Evolutionary conservation across 2,797 vertebrate genomes (phyloP).

Genomic region (Chrysolophus pictus): DNA sequence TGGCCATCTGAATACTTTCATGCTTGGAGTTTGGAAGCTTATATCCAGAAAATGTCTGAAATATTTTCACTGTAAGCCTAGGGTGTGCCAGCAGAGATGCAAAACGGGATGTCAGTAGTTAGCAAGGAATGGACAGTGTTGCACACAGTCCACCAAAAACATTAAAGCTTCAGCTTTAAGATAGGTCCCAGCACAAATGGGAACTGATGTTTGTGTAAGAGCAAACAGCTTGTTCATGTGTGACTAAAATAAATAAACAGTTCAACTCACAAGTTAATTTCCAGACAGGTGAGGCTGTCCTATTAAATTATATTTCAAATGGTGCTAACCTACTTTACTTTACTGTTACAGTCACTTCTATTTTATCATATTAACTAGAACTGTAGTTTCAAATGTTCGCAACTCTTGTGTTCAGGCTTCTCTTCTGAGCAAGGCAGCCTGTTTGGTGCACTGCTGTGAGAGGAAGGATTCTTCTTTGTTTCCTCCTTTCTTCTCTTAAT

Average conservation of each 20-base stretch:
- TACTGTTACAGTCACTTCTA: neutral
- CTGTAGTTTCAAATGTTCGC: neutral
- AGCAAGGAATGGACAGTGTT: neutral
- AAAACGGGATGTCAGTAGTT: neutral
- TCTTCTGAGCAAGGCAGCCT: neutral
- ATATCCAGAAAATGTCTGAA: neutral
- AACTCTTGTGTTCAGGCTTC: neutral
- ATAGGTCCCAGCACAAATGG: neutral
- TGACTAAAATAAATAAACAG: neutral
- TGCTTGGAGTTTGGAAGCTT: neutral
- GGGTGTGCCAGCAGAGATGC: neutral
- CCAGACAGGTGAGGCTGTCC: neutral
- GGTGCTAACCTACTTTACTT: neutral
- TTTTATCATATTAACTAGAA: neutral
- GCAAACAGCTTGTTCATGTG: neutral
- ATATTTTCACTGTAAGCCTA: neutral
- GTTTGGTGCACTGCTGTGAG: neutral
- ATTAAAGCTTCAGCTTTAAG: neutral
- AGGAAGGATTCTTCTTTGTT: neutral
- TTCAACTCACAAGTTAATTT: neutral
- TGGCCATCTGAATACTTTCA: neutral
- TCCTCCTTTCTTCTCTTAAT: neutral
- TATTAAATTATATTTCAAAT: neutral
- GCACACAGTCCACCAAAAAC: fast-evolving
- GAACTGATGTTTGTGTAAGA: neutral